Evolutionary conservation across 2,797 vertebrate species (phyloP).

Genomic region (Echiichthys vipera): DNA sequence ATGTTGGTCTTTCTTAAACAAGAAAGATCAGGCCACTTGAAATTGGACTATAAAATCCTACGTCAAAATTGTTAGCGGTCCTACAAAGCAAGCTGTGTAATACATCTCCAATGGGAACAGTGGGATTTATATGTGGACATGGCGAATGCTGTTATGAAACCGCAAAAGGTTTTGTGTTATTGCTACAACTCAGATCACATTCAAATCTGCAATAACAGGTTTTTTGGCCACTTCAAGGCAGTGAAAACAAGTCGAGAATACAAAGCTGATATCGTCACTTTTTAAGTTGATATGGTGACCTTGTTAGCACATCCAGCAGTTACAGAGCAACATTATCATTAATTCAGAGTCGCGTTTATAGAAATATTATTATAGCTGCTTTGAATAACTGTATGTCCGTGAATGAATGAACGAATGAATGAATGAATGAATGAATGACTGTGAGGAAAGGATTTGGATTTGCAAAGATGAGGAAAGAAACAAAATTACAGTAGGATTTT

Average conservation of each 20-base stretch:
- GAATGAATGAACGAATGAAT: too few relatives aligned
- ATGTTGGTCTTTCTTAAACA: constrained; percentile 70
- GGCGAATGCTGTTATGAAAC: constrained; percentile 10
- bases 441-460: background rate
- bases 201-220: background rate
- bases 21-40: constrained; percentile 67
- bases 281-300: background rate
- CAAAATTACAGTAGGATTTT: background rate
- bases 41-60: constrained; percentile 62
- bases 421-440: too few relatives aligned
- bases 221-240: background rate
- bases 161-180: background rate
- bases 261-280: background rate
- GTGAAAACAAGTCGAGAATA: background rate
- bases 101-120: constrained; percentile 25
- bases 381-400: background rate
- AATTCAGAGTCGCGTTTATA: too few relatives aligned
- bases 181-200: background rate
- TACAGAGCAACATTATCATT: background rate
- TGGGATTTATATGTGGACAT: constrained; percentile 5
- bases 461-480: background rate
- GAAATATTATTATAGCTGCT: too few relatives aligned
- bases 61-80: constrained; percentile 53
- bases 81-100: constrained; percentile 23
- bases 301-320: background rate